Conservation (phyloP, 2,888 invertebrate species). For the Ectemnius lituratus region DNA sequence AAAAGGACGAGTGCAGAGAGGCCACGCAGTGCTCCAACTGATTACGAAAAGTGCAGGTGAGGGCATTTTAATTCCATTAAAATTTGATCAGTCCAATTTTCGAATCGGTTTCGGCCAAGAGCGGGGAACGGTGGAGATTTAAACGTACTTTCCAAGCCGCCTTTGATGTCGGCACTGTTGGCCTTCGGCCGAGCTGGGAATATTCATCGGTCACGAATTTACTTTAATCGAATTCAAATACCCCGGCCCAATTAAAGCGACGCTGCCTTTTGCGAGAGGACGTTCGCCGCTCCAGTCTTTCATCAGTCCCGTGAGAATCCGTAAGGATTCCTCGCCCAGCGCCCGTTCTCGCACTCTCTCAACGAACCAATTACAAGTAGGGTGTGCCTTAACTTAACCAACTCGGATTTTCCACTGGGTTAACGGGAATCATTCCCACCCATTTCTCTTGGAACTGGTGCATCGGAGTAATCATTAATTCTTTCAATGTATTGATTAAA, state of each 20-base stretch:
- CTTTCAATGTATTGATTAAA: too few species aligned
- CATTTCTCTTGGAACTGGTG: too few species aligned
- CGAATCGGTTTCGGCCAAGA: background rate
- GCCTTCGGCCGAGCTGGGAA: background rate
- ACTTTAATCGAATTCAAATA: constrained; percentile 27
- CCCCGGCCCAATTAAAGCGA: constrained; percentile 16
- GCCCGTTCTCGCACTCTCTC: too few species aligned
- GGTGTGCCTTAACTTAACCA: background rate
- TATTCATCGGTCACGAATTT: constrained; percentile 1
- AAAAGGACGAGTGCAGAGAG: background rate
- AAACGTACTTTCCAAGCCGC: background rate
- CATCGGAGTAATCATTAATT: too few species aligned
- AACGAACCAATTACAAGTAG: background rate
- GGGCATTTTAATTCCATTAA: constrained; percentile 1
- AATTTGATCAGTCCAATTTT: background rate
- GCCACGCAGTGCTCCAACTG: background rate
- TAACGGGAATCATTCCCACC: background rate
- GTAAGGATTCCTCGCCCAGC: background rate
- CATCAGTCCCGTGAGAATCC: background rate
- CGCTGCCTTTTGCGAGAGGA: constrained; percentile 14
- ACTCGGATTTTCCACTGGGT: background rate
- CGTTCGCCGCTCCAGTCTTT: background rate
- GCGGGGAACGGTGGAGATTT: background rate
- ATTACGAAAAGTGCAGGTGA: background rate
- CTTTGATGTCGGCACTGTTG: background rate